These are phyloP conservation scores for Melanostoma scalare DNA, from an alignment of 2,888 invertebrate genomes.

Conservation along the genomic window DNA sequence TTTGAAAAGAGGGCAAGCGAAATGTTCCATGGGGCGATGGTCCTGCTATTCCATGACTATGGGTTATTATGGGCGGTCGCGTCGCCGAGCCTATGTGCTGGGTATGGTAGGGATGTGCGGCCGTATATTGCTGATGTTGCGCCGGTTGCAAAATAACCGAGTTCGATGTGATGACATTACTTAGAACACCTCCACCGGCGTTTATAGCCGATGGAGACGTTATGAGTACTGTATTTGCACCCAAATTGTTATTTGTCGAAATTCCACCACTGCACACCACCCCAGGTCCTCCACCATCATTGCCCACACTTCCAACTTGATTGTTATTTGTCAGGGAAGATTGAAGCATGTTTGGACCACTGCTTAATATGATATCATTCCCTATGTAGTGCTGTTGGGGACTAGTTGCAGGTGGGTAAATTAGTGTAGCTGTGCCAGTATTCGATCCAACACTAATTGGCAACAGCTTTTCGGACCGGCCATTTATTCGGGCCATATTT, in stretches of 20 bases:
- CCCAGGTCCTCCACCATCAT: conserved; percentile 60
- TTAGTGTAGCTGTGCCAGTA: conserved; percentile 63
- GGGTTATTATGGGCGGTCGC: conserved; percentile 78
- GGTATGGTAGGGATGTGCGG: conserved; percentile 80
- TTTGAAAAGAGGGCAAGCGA: conserved; percentile 81
- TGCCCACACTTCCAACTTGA: conserved; percentile 54
- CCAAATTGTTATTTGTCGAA: conserved; percentile 73
- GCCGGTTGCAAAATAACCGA: conserved; percentile 76
- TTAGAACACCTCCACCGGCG: conserved; percentile 73
- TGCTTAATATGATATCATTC: conserved; percentile 74
- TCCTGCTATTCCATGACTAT: conserved; percentile 77
- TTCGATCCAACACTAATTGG: conserved; percentile 76
- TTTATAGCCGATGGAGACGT: conserved; percentile 78
- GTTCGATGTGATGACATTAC: conserved; percentile 77
- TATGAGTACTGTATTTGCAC: conserved; percentile 77
- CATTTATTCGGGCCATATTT: conserved; percentile 79
- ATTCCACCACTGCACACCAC: conserved; percentile 60
- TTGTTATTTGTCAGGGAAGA: conserved; percentile 74
- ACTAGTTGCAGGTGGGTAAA: conserved; percentile 72
- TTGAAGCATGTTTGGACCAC: conserved; percentile 74
- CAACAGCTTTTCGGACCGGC: conserved; percentile 77
- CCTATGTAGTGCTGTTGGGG: conserved; percentile 74
- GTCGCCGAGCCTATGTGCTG: conserved; percentile 76
- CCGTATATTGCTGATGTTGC: conserved; percentile 77
- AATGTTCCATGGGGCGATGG: conserved; percentile 76